Evolutionary conservation across 2,888 invertebrate species (phyloP).

Genomic region (Acanthacorydalis orientalis): DNA sequence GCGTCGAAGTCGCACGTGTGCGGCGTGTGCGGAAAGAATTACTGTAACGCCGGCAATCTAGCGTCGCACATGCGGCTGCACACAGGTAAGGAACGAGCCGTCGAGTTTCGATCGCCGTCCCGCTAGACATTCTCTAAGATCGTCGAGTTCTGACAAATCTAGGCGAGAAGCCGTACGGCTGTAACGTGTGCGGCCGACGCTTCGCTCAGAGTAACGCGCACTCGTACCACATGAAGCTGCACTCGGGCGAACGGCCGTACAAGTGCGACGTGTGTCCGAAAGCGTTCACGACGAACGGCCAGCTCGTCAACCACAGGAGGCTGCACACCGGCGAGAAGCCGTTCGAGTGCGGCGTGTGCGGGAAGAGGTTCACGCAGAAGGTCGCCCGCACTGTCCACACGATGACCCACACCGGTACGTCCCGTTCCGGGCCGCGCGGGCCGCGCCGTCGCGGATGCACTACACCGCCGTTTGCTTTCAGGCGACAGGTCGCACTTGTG

Average conservation of each 20-base stretch:
- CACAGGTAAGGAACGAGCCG: constrained; percentile 16
- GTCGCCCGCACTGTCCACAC: constrained; percentile 14
- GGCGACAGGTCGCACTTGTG: constrained; percentile 14
- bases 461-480: background rate
- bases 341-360: constrained; percentile 20
- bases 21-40: constrained; percentile 15
- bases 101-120: too few species aligned
- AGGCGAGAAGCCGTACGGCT: constrained; percentile 31
- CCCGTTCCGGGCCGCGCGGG: too few species aligned
- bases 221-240: constrained; percentile 22
- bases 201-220: constrained; percentile 30
- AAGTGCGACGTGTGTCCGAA: constrained; percentile 29
- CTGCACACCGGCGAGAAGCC: constrained; percentile 19
- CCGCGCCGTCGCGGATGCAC: too few species aligned
- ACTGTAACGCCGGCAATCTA: constrained; percentile 16
- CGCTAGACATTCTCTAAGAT: too few species aligned
- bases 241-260: constrained; percentile 25
- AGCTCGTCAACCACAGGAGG: constrained; percentile 14
- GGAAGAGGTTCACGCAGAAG: constrained; percentile 19
- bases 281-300: constrained; percentile 20
- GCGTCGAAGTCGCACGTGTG: constrained; percentile 12
- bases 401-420: constrained; percentile 14
- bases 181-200: constrained; percentile 27
- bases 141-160: too few species aligned
- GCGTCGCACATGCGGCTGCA: constrained; percentile 12